Evolutionary conservation across 2,113 vertebrate species (phyloP).

Genomic region (Vicugna pacos): DNA sequence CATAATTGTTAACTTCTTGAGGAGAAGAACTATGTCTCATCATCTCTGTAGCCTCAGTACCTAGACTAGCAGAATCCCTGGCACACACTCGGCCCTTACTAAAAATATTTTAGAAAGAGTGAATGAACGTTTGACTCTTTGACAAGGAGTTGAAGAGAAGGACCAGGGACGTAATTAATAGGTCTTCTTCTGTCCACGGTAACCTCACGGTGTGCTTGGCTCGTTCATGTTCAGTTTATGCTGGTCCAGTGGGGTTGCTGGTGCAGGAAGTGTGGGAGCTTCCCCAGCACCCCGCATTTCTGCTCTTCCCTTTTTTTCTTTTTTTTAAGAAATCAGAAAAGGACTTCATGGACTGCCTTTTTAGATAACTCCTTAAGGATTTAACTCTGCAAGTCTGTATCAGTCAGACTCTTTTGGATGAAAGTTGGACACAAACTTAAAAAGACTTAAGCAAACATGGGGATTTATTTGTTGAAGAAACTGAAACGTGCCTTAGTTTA

Average conservation of each 20-base stretch:
- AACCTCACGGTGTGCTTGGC: not conserved
- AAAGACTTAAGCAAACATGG: not conserved
- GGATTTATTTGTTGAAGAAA: not conserved
- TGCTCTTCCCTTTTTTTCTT: not conserved
- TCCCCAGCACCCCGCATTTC: not conserved
- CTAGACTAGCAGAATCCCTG: not conserved
- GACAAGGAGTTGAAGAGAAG: not conserved
- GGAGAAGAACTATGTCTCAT: not conserved
- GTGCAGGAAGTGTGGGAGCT: not conserved
- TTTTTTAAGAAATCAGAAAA: not conserved
- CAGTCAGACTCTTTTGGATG: not conserved
- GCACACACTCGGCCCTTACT: not conserved
- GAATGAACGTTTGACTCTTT: not conserved
- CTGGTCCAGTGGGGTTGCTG: not conserved
- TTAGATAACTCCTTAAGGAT: not conserved
- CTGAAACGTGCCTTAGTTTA: not conserved
- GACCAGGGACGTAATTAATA: not conserved
- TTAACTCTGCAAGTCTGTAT: not conserved
- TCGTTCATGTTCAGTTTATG: not conserved
- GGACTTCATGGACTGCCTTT: not conserved
- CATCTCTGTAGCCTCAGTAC: not conserved
- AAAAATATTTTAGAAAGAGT: not conserved
- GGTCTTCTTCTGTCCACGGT: not conserved
- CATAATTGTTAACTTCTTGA: not conserved
- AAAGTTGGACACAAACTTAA: not conserved